Evolutionary conservation across 2,113 vertebrate genomes (phyloP), one percentile per base, ranked within the genome.

Genomic region (Trogon surrucura): DNA sequence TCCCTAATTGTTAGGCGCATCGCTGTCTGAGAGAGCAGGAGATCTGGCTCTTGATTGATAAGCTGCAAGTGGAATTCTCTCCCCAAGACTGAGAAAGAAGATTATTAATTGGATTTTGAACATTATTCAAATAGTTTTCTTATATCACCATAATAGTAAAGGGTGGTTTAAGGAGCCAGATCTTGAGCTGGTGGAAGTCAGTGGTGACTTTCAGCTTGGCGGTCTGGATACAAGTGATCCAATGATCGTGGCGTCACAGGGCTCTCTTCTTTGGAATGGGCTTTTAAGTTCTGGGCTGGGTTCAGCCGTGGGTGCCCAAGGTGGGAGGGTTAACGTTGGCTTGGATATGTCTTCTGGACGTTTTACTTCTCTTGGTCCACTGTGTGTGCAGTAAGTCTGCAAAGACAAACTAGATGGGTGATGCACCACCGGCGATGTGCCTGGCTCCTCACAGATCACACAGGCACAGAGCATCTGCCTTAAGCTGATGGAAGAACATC

Each of bases 21-120:
- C 58, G 66, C 57, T 58, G 38, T 34, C 71, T 83, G 75, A 65
- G 54, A 54, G 32, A 51, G 41, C 71, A 58, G 71, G 80, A 69
- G 69, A 66, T 86, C 32, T 78, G 51, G 51, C 73, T 94, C 61
- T 92, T 88, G 58, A 81, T 11, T 95, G 92, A 83, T 92, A 90
- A 80, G 21, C 45, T 80, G 75, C 50, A 88, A 92, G 38, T 58
- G 56, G 64, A 95, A 85, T 89, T 78, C 26, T 93, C 25, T 79
- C 58, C 41, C 32, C 36, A 77, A 86, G 64, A 44, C n/a, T 2
- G 5, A 70, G 38, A 72, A 71, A 89, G 88, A 70, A 48, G 30
- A n/a, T 91, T 50, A 80, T 88, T 61, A 58, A 45, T 70, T 53
- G 18, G 53, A 48, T 67, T 89, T 89, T 70, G 47, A 81, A 78